phyloP scores from a whole-genome alignment of 1,140 invertebrate genomes.

The Oscheius sp. region DNA sequence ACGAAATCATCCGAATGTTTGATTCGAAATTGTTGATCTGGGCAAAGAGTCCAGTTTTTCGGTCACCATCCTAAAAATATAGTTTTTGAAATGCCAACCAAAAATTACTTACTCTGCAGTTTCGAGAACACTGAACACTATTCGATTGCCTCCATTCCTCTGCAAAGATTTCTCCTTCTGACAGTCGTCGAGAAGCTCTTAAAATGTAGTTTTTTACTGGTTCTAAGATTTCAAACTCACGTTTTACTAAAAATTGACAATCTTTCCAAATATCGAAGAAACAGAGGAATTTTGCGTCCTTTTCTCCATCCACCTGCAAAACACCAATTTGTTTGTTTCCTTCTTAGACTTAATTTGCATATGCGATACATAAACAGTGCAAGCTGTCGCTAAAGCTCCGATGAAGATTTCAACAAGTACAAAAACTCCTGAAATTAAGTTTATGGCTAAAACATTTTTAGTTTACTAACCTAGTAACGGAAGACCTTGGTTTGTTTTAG shows the following conservation, averaged over 20 bases:
- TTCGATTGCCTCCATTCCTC: background rate
- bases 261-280: background rate
- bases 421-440: background rate
- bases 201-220: background rate
- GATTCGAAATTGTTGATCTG: background rate
- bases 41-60: conserved; percentile 1
- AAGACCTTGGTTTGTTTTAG: conserved; percentile 1
- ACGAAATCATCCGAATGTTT: background rate
- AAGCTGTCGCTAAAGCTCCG: background rate
- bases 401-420: background rate
- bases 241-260: background rate
- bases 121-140: background rate
- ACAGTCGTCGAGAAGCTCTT: background rate
- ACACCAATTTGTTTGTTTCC: background rate
- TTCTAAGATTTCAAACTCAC: background rate
- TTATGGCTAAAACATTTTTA: background rate
- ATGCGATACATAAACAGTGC: background rate
- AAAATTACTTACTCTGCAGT: no score
- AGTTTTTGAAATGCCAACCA: no score
- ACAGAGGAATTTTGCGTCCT: background rate
- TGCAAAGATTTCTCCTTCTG: background rate
- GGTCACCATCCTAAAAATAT: background rate
- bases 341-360: background rate
- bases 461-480: background rate
- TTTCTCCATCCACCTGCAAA: background rate